Base-by-base conservation (phyloP, 2,888 invertebrate species). In the Eupithecia exiguata region DNA sequence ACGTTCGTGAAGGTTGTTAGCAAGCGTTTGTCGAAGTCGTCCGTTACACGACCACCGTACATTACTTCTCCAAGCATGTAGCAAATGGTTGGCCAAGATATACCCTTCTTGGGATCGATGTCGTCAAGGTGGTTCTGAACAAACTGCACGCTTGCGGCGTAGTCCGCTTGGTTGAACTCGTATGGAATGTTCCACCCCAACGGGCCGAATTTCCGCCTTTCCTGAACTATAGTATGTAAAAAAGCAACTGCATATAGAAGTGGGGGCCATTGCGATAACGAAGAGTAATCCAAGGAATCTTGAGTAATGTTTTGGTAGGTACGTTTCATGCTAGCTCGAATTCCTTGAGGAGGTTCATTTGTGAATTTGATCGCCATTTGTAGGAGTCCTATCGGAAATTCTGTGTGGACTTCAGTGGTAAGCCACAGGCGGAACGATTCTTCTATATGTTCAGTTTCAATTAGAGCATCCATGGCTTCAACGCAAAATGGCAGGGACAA, bases 281-380 rank as follows among this genome's bases (percentile, higher is more conserved):
- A 96, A 16, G 98, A 98, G 87, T 98, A 98, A 88, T 99, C 99
- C 82, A 99, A 93, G 74, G 97, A 97, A 87, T 99, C 99, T 94
- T 98, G 99, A 1, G 97, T 97, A 16, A 98, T 96, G 75, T 92
- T 94, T 91, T 98, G 98, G 87, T 99, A 99, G 0, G 99, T 99
- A 87, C 99, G 95, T 89, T 98, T 98, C 93, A 99, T 95, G 87
- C 98, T 98, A 16, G 99, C 99, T 83, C 93, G 83, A 66, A 99
- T 98, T 12, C 99, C 99, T 95, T 98, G 98, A 0, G 99, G 99
- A 18, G 99, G 99, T 92, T 99, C 99, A 88, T 99, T 99, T 1
- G 99, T 99, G 87, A 98, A 99, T 92, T 99, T 99, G 75, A 99
- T 98, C 7, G 98, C 98, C 96, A 98, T 98, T 96, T 99, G 97